phyloP scores from a whole-genome alignment of 2,797 vertebrate genomes.

The Neosalanx taihuensis region DNA sequence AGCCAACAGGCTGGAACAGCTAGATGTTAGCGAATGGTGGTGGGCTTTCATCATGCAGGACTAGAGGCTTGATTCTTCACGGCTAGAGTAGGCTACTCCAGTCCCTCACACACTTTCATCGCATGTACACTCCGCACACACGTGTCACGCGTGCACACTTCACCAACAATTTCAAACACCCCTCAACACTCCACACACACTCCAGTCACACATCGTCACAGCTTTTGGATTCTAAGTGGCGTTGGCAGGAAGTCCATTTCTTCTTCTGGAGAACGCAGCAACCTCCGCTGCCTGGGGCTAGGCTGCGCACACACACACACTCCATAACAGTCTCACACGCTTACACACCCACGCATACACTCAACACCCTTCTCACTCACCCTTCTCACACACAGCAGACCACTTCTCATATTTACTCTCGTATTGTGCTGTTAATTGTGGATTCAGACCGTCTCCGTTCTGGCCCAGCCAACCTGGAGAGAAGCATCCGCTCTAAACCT shows the following conservation, averaged over 20 bases:
- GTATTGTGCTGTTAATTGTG: background rate
- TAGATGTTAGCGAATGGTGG: background rate
- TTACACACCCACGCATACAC: conserved; percentile 1
- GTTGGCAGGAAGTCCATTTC: background rate
- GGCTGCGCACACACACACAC: conserved; percentile 13
- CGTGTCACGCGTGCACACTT: background rate
- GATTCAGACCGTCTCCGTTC: background rate
- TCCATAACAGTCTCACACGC: conserved; percentile 2
- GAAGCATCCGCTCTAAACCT: background rate
- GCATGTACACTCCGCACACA: background rate
- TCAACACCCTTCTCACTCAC: background rate
- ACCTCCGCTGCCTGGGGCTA: background rate
- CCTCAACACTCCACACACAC: background rate
- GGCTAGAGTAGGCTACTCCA: background rate
- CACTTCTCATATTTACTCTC: background rate
- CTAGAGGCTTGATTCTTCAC: too few species aligned
- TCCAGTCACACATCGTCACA: background rate
- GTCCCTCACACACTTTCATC: background rate
- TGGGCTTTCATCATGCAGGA: background rate
- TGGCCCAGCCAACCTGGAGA: background rate
- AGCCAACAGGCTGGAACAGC: too few species aligned
- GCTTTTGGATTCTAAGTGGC: background rate
- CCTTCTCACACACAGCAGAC: conserved; percentile 2
- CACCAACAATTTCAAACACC: background rate
- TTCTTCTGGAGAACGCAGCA: background rate